Evolutionary conservation across 2,113 vertebrate genomes (phyloP).

Genomic region (Equus quagga): DNA sequence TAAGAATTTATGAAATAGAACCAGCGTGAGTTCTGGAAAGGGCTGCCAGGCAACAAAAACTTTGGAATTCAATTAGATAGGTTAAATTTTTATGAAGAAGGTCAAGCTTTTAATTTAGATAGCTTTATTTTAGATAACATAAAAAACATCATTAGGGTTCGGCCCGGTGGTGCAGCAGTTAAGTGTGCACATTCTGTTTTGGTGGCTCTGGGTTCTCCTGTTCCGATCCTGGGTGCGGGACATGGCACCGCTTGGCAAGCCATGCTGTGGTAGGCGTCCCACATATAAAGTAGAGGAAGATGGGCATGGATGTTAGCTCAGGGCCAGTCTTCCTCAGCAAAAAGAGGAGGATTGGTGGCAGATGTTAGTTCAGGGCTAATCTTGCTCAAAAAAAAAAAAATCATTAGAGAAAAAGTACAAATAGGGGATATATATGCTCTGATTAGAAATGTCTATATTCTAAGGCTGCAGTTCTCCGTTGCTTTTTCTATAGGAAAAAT

Average conservation of each 20-base stretch:
- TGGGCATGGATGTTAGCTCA: too few species aligned
- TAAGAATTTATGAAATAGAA: slow-evolving; percentile 14
- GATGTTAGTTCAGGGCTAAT: too few species aligned
- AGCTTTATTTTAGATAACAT: slow-evolving; percentile 20
- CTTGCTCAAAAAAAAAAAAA: not conserved
- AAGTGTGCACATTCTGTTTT: too few species aligned
- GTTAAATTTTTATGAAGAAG: slow-evolving; percentile 1
- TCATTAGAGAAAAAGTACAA: not conserved
- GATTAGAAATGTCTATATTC: not conserved
- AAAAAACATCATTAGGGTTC: not conserved
- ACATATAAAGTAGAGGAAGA: too few species aligned
- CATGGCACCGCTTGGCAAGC: too few species aligned
- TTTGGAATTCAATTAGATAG: not conserved
- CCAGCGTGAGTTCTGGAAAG: not conserved
- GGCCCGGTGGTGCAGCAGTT: too few species aligned
- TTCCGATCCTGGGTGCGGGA: too few species aligned
- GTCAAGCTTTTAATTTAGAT: slow-evolving; percentile 19
- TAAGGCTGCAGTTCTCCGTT: not conserved
- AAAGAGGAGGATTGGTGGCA: too few species aligned
- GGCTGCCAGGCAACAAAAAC: not conserved
- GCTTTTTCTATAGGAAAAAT: not conserved
- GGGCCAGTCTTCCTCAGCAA: too few species aligned
- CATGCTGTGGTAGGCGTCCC: too few species aligned
- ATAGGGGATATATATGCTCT: not conserved
- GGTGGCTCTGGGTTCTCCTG: too few species aligned